Percentiles rank a stretch among this genome's conserved stretches.
phyloP scores from a whole-genome alignment of 2,113 vertebrate species.

The Larimichthys polyactis region DNA sequence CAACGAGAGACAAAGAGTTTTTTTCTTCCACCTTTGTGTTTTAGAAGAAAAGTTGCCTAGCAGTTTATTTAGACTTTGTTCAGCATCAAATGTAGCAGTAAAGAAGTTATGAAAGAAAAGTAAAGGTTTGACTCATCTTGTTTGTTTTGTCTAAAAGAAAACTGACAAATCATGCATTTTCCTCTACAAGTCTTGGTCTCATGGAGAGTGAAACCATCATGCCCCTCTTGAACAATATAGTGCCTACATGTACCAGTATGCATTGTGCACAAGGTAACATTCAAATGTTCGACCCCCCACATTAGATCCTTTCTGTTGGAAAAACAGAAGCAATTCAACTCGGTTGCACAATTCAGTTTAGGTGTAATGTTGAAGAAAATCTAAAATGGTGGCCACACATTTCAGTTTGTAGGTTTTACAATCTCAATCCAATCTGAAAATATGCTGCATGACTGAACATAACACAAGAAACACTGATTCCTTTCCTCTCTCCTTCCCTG shows the following conservation, averaged over 20 bases:
- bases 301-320: not conserved
- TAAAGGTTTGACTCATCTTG: not conserved
- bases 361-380: not conserved
- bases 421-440: not conserved
- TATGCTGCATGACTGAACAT: not conserved
- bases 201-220: not conserved
- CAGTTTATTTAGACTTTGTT: constrained; percentile 21
- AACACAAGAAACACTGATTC: not conserved
- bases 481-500: not conserved
- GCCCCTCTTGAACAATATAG: no score
- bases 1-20: constrained; percentile 17
- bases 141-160: not conserved
- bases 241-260: not conserved
- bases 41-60: constrained; percentile 6
- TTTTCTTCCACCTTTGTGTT: constrained; percentile 17
- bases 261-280: not conserved
- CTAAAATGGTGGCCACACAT: not conserved
- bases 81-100: constrained; percentile 12
- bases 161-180: not conserved
- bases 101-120: not conserved
- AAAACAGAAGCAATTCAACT: not conserved
- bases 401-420: not conserved
- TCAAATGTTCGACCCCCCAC: not conserved
- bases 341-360: not conserved
- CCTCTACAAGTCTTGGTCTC: no score